Evolutionary conservation across 2,113 vertebrate species (phyloP).

Genomic region (Elephantulus edwardii): DNA sequence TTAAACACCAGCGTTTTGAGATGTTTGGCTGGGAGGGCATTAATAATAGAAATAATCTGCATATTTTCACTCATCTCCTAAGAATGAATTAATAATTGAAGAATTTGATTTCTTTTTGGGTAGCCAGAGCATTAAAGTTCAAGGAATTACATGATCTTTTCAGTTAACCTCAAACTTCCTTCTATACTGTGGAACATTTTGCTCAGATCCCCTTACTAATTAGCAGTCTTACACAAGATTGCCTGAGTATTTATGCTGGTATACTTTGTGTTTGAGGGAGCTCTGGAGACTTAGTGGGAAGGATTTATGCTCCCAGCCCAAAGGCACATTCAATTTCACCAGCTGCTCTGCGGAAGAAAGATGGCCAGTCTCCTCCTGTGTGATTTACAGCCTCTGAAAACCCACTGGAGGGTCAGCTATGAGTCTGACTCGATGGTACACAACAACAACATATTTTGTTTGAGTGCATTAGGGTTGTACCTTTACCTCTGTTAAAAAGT

Average conservation of each 20-base stretch:
- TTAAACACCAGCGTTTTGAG: too few relatives aligned
- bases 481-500: too few relatives aligned
- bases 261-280: too few relatives aligned
- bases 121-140: constrained; percentile 20
- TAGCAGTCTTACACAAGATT: neutral
- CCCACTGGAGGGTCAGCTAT: too few relatives aligned
- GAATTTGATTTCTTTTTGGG: constrained; percentile 38
- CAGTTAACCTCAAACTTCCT: neutral
- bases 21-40: neutral
- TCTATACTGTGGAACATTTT: constrained; percentile 26
- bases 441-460: too few relatives aligned
- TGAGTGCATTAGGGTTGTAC: neutral
- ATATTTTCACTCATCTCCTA: neutral
- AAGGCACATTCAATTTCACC: too few relatives aligned
- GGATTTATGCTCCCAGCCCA: too few relatives aligned
- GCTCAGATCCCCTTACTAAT: neutral
- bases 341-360: too few relatives aligned
- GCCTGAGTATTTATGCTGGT: constrained; percentile 27
- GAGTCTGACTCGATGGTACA: too few relatives aligned
- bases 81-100: constrained; percentile 37
- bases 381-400: too few relatives aligned
- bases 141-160: constrained; percentile 33
- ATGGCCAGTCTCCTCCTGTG: too few relatives aligned
- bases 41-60: neutral
- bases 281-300: too few relatives aligned